Base-by-base conservation (phyloP, 2,888 invertebrate genomes). In the Aphodius granarius region DNA sequence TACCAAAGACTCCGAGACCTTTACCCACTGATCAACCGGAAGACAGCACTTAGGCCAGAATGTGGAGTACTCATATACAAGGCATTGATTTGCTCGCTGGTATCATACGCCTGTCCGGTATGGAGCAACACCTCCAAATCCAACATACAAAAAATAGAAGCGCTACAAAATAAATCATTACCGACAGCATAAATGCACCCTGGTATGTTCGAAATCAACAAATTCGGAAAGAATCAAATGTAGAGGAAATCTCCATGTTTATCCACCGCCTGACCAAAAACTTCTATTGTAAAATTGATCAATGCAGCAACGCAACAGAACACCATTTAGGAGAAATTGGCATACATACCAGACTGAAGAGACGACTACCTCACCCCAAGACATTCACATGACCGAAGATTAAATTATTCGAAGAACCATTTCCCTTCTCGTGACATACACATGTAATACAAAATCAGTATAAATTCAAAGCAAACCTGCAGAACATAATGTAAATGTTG, bases 131-230 rank as follows among this genome's bases (percentile, higher is more conserved):
- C 70, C 66, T 64, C 64, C 68, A 71, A 68, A 74, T 75, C 66
- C 73, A 75, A 62, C 68, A 75, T 77, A 73, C 13, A 77, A 75
- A 62, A 77, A 75, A 72, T 68, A 68, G 19, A 70, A 70, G 0
- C 21, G 6, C 19, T 65, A 18, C 66, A 65, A 65, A 65, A 65
- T n/a, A 65, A 65, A 65, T 9, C 3, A n/a, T 19, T 65, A 18
- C 5, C 9, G 9, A 65, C 15, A 9, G 66, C 66, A 17, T n/a
- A n/a, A n/a, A 15, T 65, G 66, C 9, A 15, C 66, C 66, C 15
- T 65, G 66, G 66, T 65, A 13, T n/a, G 66, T 65, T 9, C 66
- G 15, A 6, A 65, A 65, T 19, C 18, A 65, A 65, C 66, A 65
- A 19, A 13, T 3, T 19, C 66, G 19, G 9, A 17, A 65, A 9